phyloP scores from a whole-genome alignment of 2,797 vertebrate species.

The Cossypha polioptera region DNA sequence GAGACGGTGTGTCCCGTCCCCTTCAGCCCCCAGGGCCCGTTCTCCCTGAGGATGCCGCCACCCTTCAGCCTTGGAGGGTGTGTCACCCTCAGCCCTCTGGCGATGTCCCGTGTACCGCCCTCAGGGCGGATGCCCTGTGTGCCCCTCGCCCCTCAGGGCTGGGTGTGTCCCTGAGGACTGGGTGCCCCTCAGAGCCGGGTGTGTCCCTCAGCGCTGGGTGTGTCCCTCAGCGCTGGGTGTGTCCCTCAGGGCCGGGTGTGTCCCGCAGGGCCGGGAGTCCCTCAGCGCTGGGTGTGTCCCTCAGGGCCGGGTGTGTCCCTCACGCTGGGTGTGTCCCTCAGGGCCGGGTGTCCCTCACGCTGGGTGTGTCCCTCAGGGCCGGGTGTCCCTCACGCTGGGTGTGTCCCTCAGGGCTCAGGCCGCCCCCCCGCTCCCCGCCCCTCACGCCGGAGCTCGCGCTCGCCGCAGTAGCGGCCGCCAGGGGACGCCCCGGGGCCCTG shows the following conservation, averaged over 20 bases:
- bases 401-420: background rate
- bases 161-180: too few relatives aligned
- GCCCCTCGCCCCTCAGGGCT: too few relatives aligned
- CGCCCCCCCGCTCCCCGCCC: background rate
- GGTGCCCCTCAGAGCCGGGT: background rate
- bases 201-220: background rate
- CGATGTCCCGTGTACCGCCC: too few relatives aligned
- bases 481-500: background rate
- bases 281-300: rapidly evolving
- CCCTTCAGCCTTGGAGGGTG: too few relatives aligned
- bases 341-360: rapidly evolving
- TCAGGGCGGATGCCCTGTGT: too few relatives aligned
- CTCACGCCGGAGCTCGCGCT: background rate
- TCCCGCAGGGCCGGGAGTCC: background rate
- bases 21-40: too few relatives aligned
- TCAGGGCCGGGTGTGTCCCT: too few relatives aligned
- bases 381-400: too few relatives aligned
- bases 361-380: too few relatives aligned
- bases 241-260: background rate
- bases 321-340: background rate
- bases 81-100: background rate
- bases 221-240: too few relatives aligned
- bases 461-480: background rate
- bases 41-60: too few relatives aligned
- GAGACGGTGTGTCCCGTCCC: too few relatives aligned